Evolutionary conservation across 2,888 invertebrate genomes (phyloP).

Genomic region (Shargacucullia verbasci): DNA sequence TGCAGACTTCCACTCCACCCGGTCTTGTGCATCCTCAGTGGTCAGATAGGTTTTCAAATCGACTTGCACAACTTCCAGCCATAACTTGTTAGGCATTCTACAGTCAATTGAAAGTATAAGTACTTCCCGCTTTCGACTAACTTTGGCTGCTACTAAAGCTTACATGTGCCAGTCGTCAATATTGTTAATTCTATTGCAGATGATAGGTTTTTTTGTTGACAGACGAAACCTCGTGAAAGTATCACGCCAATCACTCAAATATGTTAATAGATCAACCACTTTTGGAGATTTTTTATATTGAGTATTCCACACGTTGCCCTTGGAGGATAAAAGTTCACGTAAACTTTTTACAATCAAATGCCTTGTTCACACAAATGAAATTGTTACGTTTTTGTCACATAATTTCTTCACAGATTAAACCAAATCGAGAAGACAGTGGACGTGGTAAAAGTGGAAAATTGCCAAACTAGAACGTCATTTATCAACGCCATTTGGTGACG

Average conservation of each 20-base stretch:
- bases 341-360: constrained; percentile 32
- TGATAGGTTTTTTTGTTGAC: constrained; percentile 20
- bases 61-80: constrained; percentile 1
- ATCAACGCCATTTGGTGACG: constrained; percentile 76
- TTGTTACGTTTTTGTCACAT: constrained; percentile 57
- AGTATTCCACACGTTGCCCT: constrained; percentile 7
- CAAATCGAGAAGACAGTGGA: constrained; percentile 66
- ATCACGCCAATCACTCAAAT: constrained; percentile 46
- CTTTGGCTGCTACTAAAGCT: too few relatives aligned
- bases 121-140: too few relatives aligned
- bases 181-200: constrained; percentile 18
- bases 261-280: constrained; percentile 41
- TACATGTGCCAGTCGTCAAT: background rate
- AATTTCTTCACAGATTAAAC: constrained; percentile 68
- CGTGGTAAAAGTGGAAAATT: constrained; percentile 76
- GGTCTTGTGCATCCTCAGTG: constrained; percentile 19
- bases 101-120: too few relatives aligned
- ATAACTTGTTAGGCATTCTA: background rate
- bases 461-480: constrained; percentile 75
- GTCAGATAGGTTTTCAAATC: constrained; percentile 11
- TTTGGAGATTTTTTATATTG: constrained; percentile 28
- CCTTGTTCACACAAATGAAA: constrained; percentile 42
- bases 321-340: constrained; percentile 26
- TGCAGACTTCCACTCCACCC: constrained; percentile 12
- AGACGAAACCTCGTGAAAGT: constrained; percentile 20